These are phyloP conservation scores for Volucella inflata DNA, from an alignment of 2,888 invertebrate genomes.

Conservation along the genomic window DNA sequence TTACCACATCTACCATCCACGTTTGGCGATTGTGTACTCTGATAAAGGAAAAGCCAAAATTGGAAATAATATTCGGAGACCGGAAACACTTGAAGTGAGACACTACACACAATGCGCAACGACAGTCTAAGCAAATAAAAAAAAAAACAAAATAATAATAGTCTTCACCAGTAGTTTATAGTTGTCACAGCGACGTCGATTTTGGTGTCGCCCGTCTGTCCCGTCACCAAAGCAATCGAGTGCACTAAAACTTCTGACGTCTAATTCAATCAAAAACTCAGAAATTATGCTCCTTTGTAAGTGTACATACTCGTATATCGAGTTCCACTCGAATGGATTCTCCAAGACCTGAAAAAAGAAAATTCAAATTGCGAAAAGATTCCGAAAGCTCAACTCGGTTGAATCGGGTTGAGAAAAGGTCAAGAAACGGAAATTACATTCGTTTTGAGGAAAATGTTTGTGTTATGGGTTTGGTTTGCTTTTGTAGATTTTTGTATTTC, in stretches of 20 bases:
- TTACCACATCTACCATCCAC: constrained; percentile 15
- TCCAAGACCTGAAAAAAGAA: constrained; percentile 1
- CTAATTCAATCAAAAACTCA: constrained; percentile 18
- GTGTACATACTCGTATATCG: constrained; percentile 5
- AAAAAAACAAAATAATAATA: background rate
- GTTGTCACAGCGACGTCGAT: background rate
- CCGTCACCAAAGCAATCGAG: constrained; percentile 11
- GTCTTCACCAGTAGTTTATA: background rate
- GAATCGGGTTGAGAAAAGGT: constrained; percentile 15
- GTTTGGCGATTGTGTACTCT: constrained; percentile 1
- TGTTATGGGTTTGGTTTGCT: background rate
- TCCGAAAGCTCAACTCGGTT: background rate
- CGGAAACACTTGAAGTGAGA: constrained; percentile 55
- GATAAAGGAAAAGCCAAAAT: background rate
- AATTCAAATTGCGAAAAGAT: constrained; percentile 45
- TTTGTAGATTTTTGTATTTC: constrained; percentile 27
- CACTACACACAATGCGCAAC: constrained; percentile 1
- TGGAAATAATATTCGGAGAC: constrained; percentile 29
- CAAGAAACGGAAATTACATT: constrained; percentile 51
- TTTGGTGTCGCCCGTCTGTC: constrained; percentile 8
- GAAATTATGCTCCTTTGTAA: constrained; percentile 1
- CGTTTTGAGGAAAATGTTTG: constrained; percentile 4
- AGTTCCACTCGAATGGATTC: constrained; percentile 39
- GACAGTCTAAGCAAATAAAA: background rate
- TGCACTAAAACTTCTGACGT: background rate